phyloP scores from a whole-genome alignment of 2,113 vertebrate species.

The Atrichornis clamosus region DNA sequence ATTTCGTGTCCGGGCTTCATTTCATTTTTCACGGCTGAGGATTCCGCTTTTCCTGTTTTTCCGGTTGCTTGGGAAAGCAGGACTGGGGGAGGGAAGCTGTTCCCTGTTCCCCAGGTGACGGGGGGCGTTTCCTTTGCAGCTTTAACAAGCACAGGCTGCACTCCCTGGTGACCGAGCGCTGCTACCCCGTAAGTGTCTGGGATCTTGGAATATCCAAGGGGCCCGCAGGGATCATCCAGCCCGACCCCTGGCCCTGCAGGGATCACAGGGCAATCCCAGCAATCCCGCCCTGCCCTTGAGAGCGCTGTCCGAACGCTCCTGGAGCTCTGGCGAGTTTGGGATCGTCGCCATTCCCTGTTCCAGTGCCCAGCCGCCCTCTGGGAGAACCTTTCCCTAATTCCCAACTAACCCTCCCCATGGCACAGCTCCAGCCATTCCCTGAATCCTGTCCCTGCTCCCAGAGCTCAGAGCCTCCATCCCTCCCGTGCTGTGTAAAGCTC shows the following conservation, averaged over 20 bases:
- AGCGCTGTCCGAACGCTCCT: neutral
- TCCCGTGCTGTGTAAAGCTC: neutral
- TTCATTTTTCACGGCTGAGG: neutral
- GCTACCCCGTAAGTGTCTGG: slow-evolving; percentile 86
- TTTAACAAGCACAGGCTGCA: slow-evolving; percentile 89
- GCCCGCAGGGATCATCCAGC: neutral
- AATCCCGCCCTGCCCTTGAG: neutral
- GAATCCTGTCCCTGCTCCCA: neutral
- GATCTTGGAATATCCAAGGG: neutral
- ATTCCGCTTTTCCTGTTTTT: neutral
- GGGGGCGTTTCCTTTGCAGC: slow-evolving; percentile 58
- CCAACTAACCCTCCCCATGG: neutral
- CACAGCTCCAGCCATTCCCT: neutral
- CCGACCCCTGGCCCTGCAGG: neutral
- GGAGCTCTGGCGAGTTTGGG: neutral
- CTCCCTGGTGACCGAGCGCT: slow-evolving; percentile 88
- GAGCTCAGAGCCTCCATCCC: neutral
- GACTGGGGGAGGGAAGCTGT: neutral
- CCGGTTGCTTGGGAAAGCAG: too few relatives aligned
- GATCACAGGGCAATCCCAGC: neutral
- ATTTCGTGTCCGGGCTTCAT: too few relatives aligned
- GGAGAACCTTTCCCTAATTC: neutral
- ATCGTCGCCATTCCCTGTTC: fast-evolving
- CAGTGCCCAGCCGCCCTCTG: neutral
- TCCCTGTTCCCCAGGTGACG: neutral